These are phyloP conservation scores for Cacoxenus indagator DNA, from an alignment of 2,888 invertebrate species.

Conservation along the genomic window DNA sequence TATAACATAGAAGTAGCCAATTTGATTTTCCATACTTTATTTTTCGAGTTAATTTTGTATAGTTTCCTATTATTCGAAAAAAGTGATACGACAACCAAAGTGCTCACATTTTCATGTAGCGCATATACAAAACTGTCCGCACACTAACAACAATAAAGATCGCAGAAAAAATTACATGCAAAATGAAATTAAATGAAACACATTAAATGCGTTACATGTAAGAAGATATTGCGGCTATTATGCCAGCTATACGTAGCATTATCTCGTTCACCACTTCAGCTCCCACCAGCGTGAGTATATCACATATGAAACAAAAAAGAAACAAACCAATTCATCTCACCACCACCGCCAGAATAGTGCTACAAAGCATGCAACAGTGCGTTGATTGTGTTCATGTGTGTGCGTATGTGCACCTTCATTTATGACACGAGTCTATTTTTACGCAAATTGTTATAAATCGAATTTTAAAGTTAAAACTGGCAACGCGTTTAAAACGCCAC, in stretches of 20 bases:
- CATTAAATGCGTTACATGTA: background rate
- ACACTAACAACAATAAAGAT: no score
- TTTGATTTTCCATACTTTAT: no score
- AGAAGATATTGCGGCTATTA: background rate
- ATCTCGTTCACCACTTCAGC: background rate
- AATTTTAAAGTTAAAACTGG: conserved; percentile 51
- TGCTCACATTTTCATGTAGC: no score
- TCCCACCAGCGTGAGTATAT: no score
- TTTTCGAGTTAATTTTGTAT: no score
- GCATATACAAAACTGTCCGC: no score
- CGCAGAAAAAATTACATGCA: no score
- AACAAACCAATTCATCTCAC: no score
- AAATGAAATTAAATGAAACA: conserved; percentile 14
- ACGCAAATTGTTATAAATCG: conserved; percentile 63
- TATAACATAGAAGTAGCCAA: no score
- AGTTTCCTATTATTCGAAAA: no score
- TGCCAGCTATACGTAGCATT: background rate
- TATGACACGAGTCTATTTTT: conserved; percentile 56
- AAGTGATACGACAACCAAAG: no score
- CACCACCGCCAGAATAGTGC: background rate
- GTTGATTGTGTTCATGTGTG: background rate
- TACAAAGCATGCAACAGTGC: conserved; percentile 42
- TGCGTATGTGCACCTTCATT: conserved; percentile 30
- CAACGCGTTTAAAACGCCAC: conserved; percentile 8
- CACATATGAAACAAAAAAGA: background rate